Conservation (phyloP, 2,113 vertebrate species). For the Rutilus rutilus region DNA sequence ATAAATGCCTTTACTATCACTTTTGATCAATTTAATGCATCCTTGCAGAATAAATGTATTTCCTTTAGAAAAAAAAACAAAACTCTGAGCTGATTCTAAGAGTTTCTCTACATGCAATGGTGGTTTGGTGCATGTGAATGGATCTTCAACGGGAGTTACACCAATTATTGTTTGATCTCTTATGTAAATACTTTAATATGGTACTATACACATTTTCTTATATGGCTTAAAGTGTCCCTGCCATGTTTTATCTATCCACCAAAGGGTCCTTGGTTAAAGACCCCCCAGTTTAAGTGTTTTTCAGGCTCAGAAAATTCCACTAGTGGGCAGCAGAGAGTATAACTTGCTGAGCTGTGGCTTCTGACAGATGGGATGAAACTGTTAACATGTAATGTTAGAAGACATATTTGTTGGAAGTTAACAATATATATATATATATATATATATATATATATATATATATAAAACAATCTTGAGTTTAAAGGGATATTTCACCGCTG, state of each 20-base stretch:
- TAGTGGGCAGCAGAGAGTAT: constrained; percentile 69
- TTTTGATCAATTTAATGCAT: background rate
- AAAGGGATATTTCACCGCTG: no score
- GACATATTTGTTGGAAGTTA: background rate
- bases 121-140: no score
- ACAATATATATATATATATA: no score
- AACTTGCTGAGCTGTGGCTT: background rate
- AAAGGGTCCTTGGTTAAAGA: background rate
- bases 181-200: background rate
- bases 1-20: background rate
- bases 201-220: background rate
- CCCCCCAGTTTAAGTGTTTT: background rate
- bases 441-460: no score
- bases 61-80: no score
- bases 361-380: background rate
- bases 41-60: background rate
- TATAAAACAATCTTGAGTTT: no score
- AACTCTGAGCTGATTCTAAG: no score
- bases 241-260: background rate
- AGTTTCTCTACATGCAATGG: no score
- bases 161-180: no score
- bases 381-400: background rate
- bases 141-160: no score
- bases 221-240: background rate
- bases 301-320: constrained; percentile 48